Evolutionary conservation across 2,113 vertebrate species (phyloP).

Genomic region (Sigmodon hispidus): DNA sequence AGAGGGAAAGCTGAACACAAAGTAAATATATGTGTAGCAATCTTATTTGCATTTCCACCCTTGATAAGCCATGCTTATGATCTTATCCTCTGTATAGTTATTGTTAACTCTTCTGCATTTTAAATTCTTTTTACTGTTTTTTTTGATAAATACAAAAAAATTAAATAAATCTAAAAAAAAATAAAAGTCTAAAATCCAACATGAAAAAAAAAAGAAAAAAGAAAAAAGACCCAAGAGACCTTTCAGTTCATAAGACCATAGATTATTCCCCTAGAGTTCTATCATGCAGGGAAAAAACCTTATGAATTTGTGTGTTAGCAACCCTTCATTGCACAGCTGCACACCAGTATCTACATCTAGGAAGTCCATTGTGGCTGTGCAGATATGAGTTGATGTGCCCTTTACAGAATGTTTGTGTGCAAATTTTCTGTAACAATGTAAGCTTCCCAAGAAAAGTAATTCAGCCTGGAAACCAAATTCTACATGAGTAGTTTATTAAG

Average conservation of each 20-base stretch:
- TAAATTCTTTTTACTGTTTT: too few relatives aligned
- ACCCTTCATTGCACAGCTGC: background rate
- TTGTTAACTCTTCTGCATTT: too few relatives aligned
- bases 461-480: slow-evolving; percentile 25
- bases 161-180: too few relatives aligned
- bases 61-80: too few relatives aligned
- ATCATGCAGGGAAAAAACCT: background rate
- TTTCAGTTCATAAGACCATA: background rate
- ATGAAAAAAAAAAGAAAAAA: too few relatives aligned
- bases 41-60: too few relatives aligned
- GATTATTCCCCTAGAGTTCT: background rate
- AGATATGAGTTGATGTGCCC: background rate
- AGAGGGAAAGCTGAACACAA: too few relatives aligned
- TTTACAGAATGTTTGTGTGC: slow-evolving; percentile 14
- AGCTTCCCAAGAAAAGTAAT: background rate
- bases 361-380: background rate
- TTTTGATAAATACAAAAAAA: too few relatives aligned
- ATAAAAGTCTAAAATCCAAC: too few relatives aligned
- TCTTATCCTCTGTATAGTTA: too few relatives aligned
- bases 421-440: slow-evolving; percentile 38
- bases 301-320: background rate
- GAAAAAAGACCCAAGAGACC: background rate
- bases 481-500: slow-evolving; percentile 35
- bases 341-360: background rate
- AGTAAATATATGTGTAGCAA: too few relatives aligned